phyloP scores from a whole-genome alignment of 1,140 invertebrate species.

The Kradibia gibbosae region DNA sequence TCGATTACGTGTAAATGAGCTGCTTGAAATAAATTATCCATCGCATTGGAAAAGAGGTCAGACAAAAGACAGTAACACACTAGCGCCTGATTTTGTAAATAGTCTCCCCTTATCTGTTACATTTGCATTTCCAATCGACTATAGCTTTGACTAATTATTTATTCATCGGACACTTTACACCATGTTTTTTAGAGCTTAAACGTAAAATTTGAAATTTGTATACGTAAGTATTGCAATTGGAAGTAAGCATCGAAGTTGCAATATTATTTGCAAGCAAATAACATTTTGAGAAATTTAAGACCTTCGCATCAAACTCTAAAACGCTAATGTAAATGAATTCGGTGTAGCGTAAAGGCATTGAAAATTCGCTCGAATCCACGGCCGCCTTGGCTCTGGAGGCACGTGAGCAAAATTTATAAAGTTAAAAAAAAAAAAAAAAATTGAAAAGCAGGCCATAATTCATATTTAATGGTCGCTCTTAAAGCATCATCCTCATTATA shows the following conservation, averaged over 20 bases:
- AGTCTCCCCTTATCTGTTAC: neutral
- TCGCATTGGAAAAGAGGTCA: too few species aligned
- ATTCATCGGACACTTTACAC: neutral
- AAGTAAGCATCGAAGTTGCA: neutral
- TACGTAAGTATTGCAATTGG: neutral
- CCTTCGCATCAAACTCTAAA: neutral
- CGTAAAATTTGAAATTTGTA: neutral
- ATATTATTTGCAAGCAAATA: neutral
- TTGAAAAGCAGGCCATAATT: neutral
- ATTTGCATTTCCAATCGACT: too few species aligned
- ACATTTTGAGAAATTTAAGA: too few species aligned
- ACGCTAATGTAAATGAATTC: neutral
- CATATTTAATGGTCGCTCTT: neutral
- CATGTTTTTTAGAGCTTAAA: neutral
- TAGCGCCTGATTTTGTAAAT: too few species aligned
- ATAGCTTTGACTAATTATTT: neutral
- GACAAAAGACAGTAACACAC: too few species aligned
- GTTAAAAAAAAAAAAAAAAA: neutral
- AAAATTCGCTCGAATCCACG: neutral
- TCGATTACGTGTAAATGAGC: too few species aligned
- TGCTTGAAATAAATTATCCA: too few species aligned
- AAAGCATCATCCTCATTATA: neutral
- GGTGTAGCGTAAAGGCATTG: neutral
- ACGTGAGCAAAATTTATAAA: neutral
- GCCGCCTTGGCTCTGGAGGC: too few species aligned